Conservation (phyloP, 2,888 invertebrate genomes). For the Apantesis nais region DNA sequence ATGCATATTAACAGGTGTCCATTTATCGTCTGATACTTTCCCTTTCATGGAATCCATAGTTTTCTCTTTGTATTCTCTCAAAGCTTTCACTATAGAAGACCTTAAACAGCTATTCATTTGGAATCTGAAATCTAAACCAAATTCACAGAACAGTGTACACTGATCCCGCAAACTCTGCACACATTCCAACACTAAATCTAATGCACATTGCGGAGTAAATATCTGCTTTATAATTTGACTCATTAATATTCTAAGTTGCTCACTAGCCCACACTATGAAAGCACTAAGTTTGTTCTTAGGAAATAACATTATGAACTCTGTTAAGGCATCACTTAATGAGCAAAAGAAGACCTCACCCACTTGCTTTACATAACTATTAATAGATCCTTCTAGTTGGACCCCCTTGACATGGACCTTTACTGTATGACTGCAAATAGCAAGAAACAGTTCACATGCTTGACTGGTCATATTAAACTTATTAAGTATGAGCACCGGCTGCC, state of each 20-base stretch:
- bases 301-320: constrained; percentile 89
- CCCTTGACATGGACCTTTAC: constrained; percentile 92
- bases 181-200: constrained; percentile 94
- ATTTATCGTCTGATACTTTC: constrained; percentile 92
- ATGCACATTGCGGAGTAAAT: constrained; percentile 94
- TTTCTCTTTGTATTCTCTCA: constrained; percentile 92
- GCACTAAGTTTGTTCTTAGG: constrained; percentile 88
- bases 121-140: constrained; percentile 96
- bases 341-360: constrained; percentile 94
- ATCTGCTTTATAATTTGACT: constrained; percentile 94
- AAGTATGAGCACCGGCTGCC: constrained; percentile 93
- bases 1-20: constrained; percentile 93
- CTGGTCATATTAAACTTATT: constrained; percentile 89
- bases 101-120: constrained; percentile 95
- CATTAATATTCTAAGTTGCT: constrained; percentile 91
- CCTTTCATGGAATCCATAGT: constrained; percentile 92
- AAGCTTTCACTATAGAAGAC: constrained; percentile 90
- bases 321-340: constrained; percentile 90
- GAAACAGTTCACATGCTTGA: constrained; percentile 93
- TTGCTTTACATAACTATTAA: constrained; percentile 91
- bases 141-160: constrained; percentile 86
- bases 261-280: constrained; percentile 96
- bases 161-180: constrained; percentile 92
- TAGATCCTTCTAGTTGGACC: constrained; percentile 92
- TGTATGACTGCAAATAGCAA: constrained; percentile 92